These are phyloP conservation scores for Hymenochirus boettgeri DNA, from an alignment of 2,113 vertebrate species.

Conservation along the genomic window DNA sequence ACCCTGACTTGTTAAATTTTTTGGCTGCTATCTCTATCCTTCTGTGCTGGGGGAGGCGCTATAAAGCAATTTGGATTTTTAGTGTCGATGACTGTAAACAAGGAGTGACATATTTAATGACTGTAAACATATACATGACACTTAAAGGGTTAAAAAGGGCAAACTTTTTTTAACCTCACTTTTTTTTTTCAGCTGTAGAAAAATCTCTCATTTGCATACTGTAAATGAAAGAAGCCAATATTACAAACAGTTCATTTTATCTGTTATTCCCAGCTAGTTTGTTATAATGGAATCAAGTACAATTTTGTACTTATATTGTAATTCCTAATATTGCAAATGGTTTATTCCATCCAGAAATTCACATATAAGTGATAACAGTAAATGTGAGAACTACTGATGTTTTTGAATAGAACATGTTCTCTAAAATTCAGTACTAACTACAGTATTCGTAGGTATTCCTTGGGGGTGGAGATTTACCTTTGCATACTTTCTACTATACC, in stretches of 20 bases:
- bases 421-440: no score
- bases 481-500: no score
- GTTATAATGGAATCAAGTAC: not conserved
- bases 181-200: not conserved
- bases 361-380: no score
- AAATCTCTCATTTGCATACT: not conserved
- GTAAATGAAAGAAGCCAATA: not conserved
- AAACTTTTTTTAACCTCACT: not conserved
- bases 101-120: not conserved
- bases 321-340: no score
- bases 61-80: slow-evolving; percentile 7
- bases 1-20: slow-evolving; percentile 71
- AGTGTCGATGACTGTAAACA: not conserved
- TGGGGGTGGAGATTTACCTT: no score
- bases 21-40: slow-evolving; percentile 54
- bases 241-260: not conserved
- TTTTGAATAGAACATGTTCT: no score
- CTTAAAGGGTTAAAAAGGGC: not conserved
- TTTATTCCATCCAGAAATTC: no score
- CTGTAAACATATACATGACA: not conserved
- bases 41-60: slow-evolving; percentile 22
- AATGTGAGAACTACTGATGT: no score
- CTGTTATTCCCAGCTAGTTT: not conserved
- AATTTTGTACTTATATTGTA: no score
- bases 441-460: no score